phyloP scores from a whole-genome alignment of 2,888 invertebrate species.

The Zygaena filipendulae region DNA sequence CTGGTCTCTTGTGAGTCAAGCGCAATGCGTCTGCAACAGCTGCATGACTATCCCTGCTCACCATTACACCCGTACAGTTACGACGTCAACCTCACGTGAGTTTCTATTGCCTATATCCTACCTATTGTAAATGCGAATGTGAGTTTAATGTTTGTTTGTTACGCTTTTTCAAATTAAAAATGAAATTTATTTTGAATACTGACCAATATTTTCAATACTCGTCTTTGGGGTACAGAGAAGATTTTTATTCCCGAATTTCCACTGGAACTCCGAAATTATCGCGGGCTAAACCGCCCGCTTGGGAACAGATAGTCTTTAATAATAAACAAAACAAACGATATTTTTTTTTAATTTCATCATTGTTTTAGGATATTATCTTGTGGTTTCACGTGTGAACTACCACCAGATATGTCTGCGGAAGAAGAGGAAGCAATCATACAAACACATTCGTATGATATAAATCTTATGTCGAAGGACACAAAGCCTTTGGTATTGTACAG shows the following conservation, averaged over 20 bases:
- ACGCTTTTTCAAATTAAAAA: slow-evolving; percentile 1
- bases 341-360: slow-evolving; percentile 12
- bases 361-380: slow-evolving; percentile 56
- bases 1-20: slow-evolving; percentile 60
- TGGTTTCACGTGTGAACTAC: slow-evolving; percentile 69
- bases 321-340: too few relatives aligned
- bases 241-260: too few relatives aligned
- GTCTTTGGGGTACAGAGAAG: too few relatives aligned
- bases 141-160: background rate
- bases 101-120: slow-evolving; percentile 12
- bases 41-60: slow-evolving; percentile 58
- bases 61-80: slow-evolving; percentile 53
- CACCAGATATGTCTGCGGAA: slow-evolving; percentile 41
- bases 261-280: too few relatives aligned
- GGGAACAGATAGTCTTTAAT: too few relatives aligned
- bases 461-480: slow-evolving; percentile 45
- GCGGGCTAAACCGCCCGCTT: too few relatives aligned
- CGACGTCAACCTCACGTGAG: slow-evolving; percentile 58
- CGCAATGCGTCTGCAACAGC: slow-evolving; percentile 39
- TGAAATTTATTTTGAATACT: background rate
- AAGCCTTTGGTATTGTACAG: slow-evolving; percentile 45
- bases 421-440: slow-evolving; percentile 54
- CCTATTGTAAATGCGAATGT: too few relatives aligned
- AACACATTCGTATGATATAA: slow-evolving; percentile 65
- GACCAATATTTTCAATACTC: too few relatives aligned